phyloP scores from a whole-genome alignment of 1,140 invertebrate genomes.

The Penaeus vannamei region DNA sequence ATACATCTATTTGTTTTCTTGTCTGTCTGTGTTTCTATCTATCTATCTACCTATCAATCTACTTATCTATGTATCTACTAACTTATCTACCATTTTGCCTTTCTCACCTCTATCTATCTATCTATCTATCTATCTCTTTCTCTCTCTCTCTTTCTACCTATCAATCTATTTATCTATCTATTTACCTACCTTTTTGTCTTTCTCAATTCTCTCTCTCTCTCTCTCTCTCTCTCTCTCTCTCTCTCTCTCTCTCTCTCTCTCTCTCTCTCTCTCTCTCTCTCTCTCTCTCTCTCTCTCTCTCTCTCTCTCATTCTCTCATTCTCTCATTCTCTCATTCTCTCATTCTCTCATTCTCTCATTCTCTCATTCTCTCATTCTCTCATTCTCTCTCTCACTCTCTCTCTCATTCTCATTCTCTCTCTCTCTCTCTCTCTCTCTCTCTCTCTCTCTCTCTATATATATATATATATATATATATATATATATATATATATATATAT shows the following conservation, averaged over 20 bases:
- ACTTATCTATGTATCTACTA: too few relatives aligned
- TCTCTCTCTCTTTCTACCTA: too few relatives aligned
- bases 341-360: neutral
- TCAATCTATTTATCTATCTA: too few relatives aligned
- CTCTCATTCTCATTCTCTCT: neutral
- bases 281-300: conserved; percentile 11
- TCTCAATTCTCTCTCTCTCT: conserved; percentile 11
- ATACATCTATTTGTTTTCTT: neutral
- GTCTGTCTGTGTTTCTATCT: too few relatives aligned
- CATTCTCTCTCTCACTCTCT: conserved; percentile 1
- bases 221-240: conserved; percentile 11
- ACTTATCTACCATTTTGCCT: too few relatives aligned
- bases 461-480: too few relatives aligned
- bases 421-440: conserved; percentile 5
- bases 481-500: too few relatives aligned
- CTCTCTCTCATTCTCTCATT: neutral
- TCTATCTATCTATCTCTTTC: too few relatives aligned
- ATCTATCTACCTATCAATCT: too few relatives aligned
- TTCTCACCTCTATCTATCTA: too few relatives aligned
- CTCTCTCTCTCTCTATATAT: too few relatives aligned
- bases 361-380: conserved; percentile 1
- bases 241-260: conserved; percentile 11
- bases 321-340: conserved; percentile 1
- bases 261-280: conserved; percentile 11
- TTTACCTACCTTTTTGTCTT: too few relatives aligned